These are phyloP conservation scores for Arrhamphus sclerolepis DNA, from an alignment of 2,797 vertebrate genomes.

Conservation along the genomic window DNA sequence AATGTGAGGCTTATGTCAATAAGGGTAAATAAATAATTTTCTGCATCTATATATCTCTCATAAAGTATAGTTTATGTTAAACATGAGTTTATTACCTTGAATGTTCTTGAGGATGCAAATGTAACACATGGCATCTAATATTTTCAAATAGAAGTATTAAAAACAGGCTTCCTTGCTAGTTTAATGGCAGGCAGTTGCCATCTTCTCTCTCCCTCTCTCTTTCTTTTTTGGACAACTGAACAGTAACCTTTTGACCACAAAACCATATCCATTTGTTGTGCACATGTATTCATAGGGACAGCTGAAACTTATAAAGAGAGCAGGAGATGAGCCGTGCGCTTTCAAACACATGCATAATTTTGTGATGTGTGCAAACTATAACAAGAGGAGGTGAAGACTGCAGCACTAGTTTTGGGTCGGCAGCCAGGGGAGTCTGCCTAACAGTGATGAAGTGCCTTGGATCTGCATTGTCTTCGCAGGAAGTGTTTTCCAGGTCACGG, in stretches of 20 bases:
- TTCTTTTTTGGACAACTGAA: constrained; percentile 27
- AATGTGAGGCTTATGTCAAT: constrained; percentile 38
- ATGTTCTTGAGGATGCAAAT: constrained; percentile 17
- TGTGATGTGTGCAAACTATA: constrained; percentile 20
- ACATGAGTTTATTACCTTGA: constrained; percentile 10
- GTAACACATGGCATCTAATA: constrained; percentile 38
- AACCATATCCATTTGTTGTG: constrained; percentile 25
- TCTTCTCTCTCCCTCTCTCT: too few species aligned
- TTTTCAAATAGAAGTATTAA: constrained; percentile 34
- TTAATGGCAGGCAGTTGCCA: constrained; percentile 51
- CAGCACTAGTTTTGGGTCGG: constrained; percentile 72
- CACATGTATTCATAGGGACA: constrained; percentile 22
- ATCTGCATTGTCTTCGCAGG: constrained; percentile 74
- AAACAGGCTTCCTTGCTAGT: constrained; percentile 25
- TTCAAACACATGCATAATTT: constrained; percentile 34
- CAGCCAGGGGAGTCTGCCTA: constrained; percentile 74
- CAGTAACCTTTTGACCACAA: constrained; percentile 40
- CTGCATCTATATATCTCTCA: constrained; percentile 16
- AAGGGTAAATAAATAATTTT: constrained; percentile 43
- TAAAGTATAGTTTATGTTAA: constrained; percentile 7
- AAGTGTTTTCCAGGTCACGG: constrained; percentile 79
- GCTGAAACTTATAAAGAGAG: constrained; percentile 29
- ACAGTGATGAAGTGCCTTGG: constrained; percentile 81
- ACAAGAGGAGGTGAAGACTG: constrained; percentile 61
- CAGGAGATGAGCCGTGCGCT: constrained; percentile 25